These are phyloP conservation scores for Guaruba guarouba DNA, from an alignment of 2,113 vertebrate genomes.

Conservation along the genomic window DNA sequence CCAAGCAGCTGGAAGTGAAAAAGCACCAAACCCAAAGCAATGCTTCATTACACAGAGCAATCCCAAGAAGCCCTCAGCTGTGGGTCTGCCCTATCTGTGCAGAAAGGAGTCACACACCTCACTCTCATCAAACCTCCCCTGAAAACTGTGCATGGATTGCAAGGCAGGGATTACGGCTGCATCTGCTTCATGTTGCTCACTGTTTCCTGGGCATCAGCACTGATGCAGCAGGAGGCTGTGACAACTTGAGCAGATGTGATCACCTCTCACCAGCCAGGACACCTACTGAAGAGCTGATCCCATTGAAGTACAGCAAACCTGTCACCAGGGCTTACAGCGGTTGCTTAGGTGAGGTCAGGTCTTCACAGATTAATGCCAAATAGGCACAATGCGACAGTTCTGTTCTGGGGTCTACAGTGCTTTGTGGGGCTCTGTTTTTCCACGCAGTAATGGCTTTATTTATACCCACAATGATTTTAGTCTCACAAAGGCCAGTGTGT, in stretches of 20 bases:
- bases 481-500: neutral
- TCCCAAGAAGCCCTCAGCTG: neutral
- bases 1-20: neutral
- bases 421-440: neutral
- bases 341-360: neutral
- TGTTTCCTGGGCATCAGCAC: neutral
- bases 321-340: neutral
- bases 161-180: neutral
- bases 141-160: neutral
- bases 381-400: neutral
- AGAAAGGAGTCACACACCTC: neutral
- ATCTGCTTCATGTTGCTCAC: neutral
- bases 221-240: neutral
- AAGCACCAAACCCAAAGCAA: neutral
- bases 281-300: neutral
- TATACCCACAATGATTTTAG: neutral
- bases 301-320: neutral
- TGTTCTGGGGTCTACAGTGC: neutral
- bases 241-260: accelerated
- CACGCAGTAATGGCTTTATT: too few relatives aligned
- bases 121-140: neutral
- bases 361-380: neutral
- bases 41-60: neutral
- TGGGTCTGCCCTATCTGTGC: neutral
- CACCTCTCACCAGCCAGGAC: neutral